Conservation (phyloP, 2,888 invertebrate species). For the Drosophila colorata region DNA sequence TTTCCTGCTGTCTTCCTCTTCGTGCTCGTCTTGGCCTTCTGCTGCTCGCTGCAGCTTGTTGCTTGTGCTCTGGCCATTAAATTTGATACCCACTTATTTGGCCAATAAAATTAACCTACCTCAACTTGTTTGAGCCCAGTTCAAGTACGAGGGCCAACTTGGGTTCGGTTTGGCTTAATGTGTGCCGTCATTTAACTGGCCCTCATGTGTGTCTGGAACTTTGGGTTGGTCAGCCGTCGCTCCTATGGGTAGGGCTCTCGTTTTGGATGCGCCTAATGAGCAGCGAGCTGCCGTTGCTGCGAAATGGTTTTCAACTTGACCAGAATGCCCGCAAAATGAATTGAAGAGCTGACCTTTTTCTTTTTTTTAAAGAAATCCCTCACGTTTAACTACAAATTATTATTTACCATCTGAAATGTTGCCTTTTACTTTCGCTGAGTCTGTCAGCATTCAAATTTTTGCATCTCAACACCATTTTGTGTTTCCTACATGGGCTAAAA, state of each 20-base stretch:
- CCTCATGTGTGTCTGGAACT: conserved; percentile 30
- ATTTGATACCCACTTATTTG: conserved; percentile 83
- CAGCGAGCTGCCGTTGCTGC: conserved; percentile 11
- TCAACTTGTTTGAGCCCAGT: conserved; percentile 67
- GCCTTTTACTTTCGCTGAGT: too few species aligned
- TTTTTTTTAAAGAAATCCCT: background rate
- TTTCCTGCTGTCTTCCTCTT: conserved; percentile 20
- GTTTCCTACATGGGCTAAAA: too few species aligned
- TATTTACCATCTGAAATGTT: background rate
- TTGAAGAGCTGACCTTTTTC: background rate
- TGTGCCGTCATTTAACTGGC: conserved; percentile 55
- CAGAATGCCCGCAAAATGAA: background rate
- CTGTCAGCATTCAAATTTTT: too few species aligned
- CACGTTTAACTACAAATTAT: background rate
- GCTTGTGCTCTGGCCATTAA: conserved; percentile 62
- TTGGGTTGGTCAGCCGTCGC: conserved; percentile 26
- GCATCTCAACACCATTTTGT: too few species aligned
- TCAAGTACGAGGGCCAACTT: conserved; percentile 47
- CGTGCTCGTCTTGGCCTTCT: conserved; percentile 31
- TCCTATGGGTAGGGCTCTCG: conserved; percentile 28
- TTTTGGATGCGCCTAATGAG: conserved; percentile 46
- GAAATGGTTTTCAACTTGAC: background rate
- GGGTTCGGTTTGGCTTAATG: conserved; percentile 41
- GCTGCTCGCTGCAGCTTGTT: conserved; percentile 22
- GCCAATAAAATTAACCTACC: conserved; percentile 83